phyloP scores from a whole-genome alignment of 2,888 invertebrate genomes.

The Crepidodera aurea region DNA sequence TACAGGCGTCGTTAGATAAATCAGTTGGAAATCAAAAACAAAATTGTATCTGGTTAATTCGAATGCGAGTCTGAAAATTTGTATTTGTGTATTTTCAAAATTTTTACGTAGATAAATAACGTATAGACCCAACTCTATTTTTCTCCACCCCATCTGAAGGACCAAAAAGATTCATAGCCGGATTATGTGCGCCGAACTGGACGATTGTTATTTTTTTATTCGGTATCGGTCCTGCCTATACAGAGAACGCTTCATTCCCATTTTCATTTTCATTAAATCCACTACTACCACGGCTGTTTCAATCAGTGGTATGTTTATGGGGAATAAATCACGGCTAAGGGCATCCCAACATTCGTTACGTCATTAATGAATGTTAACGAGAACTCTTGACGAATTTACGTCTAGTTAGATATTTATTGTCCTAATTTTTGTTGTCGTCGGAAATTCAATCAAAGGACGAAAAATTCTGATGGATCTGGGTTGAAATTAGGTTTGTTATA shows the following conservation, averaged over 20 bases:
- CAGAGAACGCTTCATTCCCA: conserved; percentile 22
- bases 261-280: conserved; percentile 28
- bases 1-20: too few species aligned
- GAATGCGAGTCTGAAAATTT: too few species aligned
- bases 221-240: conserved; percentile 28
- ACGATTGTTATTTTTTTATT: conserved; percentile 54
- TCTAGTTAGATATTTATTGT: conserved; percentile 5
- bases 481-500: too few species aligned
- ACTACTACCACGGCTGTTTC: conserved; percentile 1
- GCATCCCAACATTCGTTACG: conserved; percentile 6
- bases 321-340: conserved; percentile 17
- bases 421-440: neutral
- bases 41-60: too few species aligned
- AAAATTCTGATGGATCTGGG: too few species aligned
- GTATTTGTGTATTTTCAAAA: too few species aligned
- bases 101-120: too few species aligned
- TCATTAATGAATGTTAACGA: conserved; percentile 19
- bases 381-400: conserved; percentile 6
- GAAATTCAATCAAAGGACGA: neutral
- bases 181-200: conserved; percentile 51
- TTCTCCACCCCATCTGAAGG: conserved; percentile 47
- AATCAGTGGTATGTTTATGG: conserved; percentile 22
- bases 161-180: conserved; percentile 53
- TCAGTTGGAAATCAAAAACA: too few species aligned
- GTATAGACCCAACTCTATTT: conserved; percentile 46